These are phyloP conservation scores for Gymnocheta viridis DNA, from an alignment of 2,888 invertebrate species.

Conservation along the genomic window DNA sequence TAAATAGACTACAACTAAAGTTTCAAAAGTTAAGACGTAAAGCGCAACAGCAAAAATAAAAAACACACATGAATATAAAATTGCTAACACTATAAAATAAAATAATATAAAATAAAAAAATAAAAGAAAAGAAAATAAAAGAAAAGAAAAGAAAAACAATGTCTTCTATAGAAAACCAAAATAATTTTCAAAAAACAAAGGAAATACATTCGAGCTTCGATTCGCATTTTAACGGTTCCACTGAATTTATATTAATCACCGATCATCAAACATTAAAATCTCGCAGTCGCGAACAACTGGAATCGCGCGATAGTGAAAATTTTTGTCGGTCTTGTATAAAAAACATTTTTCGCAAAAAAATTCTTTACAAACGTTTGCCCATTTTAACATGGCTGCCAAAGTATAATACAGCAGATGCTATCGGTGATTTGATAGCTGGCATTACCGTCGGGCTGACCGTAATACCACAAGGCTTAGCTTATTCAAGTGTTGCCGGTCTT, in stretches of 20 bases:
- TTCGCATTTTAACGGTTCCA: constrained; percentile 77
- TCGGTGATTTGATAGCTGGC: constrained; percentile 96
- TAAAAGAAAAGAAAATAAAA: too few relatives aligned
- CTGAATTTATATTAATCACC: constrained; percentile 79
- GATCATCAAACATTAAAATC: constrained; percentile 77
- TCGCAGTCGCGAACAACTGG: constrained; percentile 74
- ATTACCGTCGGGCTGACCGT: constrained; percentile 89
- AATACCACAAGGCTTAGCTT: constrained; percentile 91
- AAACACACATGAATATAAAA: neutral
- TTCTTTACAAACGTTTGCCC: constrained; percentile 88
- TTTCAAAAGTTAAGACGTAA: constrained; percentile 56
- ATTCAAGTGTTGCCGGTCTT: constrained; percentile 89
- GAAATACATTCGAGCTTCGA: constrained; percentile 75
- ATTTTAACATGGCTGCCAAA: constrained; percentile 89
- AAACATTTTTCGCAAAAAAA: constrained; percentile 86
- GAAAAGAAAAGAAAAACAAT: constrained; percentile 71
- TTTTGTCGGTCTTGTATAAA: constrained; percentile 73
- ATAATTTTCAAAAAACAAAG: constrained; percentile 75
- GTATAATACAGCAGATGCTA: constrained; percentile 87
- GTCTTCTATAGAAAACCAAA: constrained; percentile 77
- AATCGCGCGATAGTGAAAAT: constrained; percentile 55
- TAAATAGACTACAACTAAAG: constrained; percentile 42
- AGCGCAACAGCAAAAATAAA: neutral
- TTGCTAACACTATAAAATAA: neutral
- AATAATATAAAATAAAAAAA: neutral